Percentiles rank a stretch among this genome's conserved stretches.
These are phyloP conservation scores for Horisme vitalbata DNA, from an alignment of 2,888 invertebrate genomes.

Conservation along the genomic window DNA sequence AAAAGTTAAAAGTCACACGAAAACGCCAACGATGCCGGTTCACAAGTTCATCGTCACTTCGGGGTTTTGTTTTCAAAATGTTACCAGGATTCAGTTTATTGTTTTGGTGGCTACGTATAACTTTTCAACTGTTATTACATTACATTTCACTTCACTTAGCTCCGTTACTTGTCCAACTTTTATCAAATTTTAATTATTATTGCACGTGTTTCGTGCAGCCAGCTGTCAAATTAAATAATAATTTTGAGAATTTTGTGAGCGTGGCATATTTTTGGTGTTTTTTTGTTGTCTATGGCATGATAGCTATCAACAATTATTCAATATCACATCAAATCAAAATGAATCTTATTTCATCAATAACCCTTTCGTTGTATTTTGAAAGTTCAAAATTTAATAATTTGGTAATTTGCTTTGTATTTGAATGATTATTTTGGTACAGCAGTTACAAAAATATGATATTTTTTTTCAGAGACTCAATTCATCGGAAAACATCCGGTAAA, in stretches of 20 bases:
- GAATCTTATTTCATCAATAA: no score
- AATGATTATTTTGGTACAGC: no score
- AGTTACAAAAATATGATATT: no score
- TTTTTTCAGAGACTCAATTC: no score
- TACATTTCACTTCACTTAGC: slow-evolving; percentile 39
- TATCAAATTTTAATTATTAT: slow-evolving; percentile 29
- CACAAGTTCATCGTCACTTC: slow-evolving; percentile 77
- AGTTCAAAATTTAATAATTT: no score
- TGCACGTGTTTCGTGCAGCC: slow-evolving; percentile 52
- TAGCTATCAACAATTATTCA: no score
- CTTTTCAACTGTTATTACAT: slow-evolving; percentile 27
- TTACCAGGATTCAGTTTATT: slow-evolving; percentile 66
- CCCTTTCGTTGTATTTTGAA: no score
- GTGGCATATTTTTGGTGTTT: slow-evolving; percentile 55
- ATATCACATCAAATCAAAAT: slow-evolving; percentile 9
- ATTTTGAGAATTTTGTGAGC: slow-evolving; percentile 56
- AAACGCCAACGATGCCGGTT: slow-evolving; percentile 80
- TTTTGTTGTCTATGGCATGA: slow-evolving; percentile 54
- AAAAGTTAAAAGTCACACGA: slow-evolving; percentile 67
- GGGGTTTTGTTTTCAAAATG: slow-evolving; percentile 75
- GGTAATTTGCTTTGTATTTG: no score
- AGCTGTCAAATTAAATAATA: slow-evolving; percentile 53
- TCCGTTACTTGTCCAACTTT: slow-evolving; percentile 23
- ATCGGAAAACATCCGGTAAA: no score
- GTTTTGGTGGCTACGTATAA: slow-evolving; percentile 36